A percentile compares a stretch with the other conserved stretches of the same genome.
phyloP scores from a whole-genome alignment of 23 tunicate genomes.

The Aplidium turbinatum region DNA sequence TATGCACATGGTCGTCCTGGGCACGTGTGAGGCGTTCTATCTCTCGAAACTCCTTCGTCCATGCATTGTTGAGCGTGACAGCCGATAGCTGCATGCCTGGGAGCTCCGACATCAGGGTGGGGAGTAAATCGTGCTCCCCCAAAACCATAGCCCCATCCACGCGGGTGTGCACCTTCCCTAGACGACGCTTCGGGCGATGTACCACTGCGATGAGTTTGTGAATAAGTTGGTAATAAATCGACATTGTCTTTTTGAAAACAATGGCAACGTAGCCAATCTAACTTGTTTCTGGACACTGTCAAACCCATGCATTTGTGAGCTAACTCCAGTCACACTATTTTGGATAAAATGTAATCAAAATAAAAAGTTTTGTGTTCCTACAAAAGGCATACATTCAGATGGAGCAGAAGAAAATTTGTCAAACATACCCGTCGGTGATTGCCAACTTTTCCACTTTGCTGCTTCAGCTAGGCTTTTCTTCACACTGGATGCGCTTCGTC shows the following conservation, averaged over 20 bases:
- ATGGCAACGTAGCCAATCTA: too few species aligned
- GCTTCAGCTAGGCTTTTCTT: conserved; percentile 56
- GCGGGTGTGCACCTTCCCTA: conserved; percentile 2
- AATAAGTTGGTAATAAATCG: too few species aligned
- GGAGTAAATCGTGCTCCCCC: conserved; percentile 90
- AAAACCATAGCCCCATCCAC: conserved; percentile 43
- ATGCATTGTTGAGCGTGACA: conserved; percentile 62
- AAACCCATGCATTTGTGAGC: too few species aligned
- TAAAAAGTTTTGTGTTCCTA: too few species aligned
- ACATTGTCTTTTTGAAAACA: too few species aligned
- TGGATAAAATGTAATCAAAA: too few species aligned
- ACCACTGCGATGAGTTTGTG: conserved; percentile 38
- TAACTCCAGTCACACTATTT: too few species aligned
- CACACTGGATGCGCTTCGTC: not conserved
- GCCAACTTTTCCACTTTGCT: conserved; percentile 85
- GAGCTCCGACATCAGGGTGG: conserved; percentile 66
- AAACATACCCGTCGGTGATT: conserved; percentile 49
- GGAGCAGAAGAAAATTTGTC: not conserved
- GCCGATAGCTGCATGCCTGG: conserved; percentile 77
- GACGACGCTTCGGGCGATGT: conserved; percentile 21
- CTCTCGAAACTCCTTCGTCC: conserved; percentile 93
- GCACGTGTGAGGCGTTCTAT: conserved; percentile 64
- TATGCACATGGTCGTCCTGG: conserved; percentile 41
- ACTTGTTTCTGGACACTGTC: too few species aligned
- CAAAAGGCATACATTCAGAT: too few species aligned